Evolutionary conservation across 2,113 vertebrate genomes (phyloP).

Genomic region (Stegastes partitus): DNA sequence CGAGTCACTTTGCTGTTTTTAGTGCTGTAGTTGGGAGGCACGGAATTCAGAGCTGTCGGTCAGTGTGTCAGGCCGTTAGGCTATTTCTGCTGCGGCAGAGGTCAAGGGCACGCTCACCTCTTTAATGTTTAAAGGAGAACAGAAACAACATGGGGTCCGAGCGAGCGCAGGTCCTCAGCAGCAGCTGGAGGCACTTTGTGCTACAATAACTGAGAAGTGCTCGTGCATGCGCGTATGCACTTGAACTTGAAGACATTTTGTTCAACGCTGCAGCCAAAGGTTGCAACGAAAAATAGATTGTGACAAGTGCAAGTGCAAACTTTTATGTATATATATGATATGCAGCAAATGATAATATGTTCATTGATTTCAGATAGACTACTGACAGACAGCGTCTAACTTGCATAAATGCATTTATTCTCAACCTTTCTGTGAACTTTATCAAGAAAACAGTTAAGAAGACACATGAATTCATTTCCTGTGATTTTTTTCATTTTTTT

Average conservation of each 20-base stretch:
- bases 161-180: constrained; percentile 7
- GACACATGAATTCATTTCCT: no score
- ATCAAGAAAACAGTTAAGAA: no score
- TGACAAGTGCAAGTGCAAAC: no score
- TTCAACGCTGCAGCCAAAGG: neutral
- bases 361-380: no score
- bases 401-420: no score
- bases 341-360: no score
- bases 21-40: constrained; percentile 36
- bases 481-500: no score
- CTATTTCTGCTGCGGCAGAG: constrained; percentile 59
- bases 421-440: no score
- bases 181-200: constrained; percentile 22
- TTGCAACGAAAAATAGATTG: no score
- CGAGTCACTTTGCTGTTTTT: constrained; percentile 74
- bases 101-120: constrained; percentile 57
- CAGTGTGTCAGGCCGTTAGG: constrained; percentile 59
- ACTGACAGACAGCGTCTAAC: no score
- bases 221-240: neutral
- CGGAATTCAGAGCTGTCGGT: constrained; percentile 61
- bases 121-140: constrained; percentile 46
- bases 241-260: neutral
- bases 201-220: neutral
- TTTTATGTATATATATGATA: no score
- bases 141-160: constrained; percentile 15